Evolutionary conservation across 92 coral and sea anemone genomes (phyloP), one percentile per base, ranked within the genome.

Genomic region (Palythoa caribaeorum): DNA sequence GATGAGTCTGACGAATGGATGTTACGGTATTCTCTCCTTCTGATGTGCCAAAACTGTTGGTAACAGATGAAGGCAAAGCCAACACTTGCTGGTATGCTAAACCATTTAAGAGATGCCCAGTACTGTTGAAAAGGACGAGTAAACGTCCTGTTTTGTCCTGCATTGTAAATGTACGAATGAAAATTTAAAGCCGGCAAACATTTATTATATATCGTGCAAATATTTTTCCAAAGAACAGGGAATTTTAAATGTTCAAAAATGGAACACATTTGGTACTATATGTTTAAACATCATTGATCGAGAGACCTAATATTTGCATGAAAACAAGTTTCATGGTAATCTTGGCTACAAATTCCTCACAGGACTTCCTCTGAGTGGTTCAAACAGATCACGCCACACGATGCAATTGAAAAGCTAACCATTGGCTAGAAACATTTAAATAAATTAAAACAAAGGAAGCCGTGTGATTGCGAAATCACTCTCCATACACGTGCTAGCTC

Each of bases 51-150:
- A 79, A 94, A 89, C 83, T 97, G 99, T 73, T 95, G 96, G 52
- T 91, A 94, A 50, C 97, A 95, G 16, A 97, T 93, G 60, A 94
- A 92, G 14, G 99, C 99, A 91, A 97, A 97, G 7, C 99, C 99
- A 13, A 97, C 93, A 76, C 99, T 94, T 3, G 98, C 98, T 14
- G 99, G 99, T 78, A 97, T 97, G 79, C 98, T 94, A 71, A 97
- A 97, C 99, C 99, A 97, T 35, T 91, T 94, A 0, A 97, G 84
- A 1, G 96, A 89, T 13, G 87, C 86, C 90, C 90, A 91, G 89
- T 93, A 95, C 20, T 81, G 86, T 6, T 44, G 86, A 28, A 81
- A 15, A 9, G 86, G 66, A 35, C 86, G 76, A 48, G 75, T 17
- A 76, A 81, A 81, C n/a, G 39, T 36, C 50, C 60, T 44, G 19